These are phyloP conservation scores for Callipepla californica DNA, from an alignment of 2,113 vertebrate genomes.

Conservation along the genomic window DNA sequence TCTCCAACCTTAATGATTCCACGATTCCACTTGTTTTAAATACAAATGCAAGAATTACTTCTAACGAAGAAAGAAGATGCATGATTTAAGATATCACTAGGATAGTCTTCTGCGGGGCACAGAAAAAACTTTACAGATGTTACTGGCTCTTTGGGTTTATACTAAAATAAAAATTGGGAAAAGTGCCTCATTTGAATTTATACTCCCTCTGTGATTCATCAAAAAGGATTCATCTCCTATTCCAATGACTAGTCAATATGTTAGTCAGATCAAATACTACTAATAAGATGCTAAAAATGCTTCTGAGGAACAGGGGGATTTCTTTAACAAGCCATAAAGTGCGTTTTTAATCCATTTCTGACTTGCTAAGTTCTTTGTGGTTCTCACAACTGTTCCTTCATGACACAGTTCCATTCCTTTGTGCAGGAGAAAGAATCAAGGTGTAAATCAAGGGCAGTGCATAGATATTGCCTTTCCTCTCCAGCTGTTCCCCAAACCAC, in stretches of 20 bases:
- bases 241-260: constrained; percentile 79
- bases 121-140: constrained; percentile 51
- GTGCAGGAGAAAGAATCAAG: constrained; percentile 63
- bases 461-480: background rate
- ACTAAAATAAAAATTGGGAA: constrained; percentile 68
- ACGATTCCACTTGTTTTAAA: background rate
- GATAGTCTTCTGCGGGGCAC: constrained; percentile 29
- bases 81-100: constrained; percentile 22
- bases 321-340: constrained; percentile 80
- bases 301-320: constrained; percentile 75
- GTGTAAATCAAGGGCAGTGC: constrained; percentile 60
- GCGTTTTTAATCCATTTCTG: constrained; percentile 80
- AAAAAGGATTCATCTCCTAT: constrained; percentile 73
- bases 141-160: constrained; percentile 50
- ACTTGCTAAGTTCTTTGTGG: constrained; percentile 75
- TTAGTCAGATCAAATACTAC: constrained; percentile 78
- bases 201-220: constrained; percentile 78
- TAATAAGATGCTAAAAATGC: constrained; percentile 80
- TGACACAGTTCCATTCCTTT: constrained; percentile 67
- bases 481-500: background rate
- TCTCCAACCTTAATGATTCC: background rate
- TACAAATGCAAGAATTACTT: background rate
- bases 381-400: constrained; percentile 68
- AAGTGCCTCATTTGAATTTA: constrained; percentile 73
- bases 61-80: background rate